A percentile compares a stretch with the other conserved stretches of the same genome.
Conservation (phyloP, 53 echinoderm and acorn worm species). For the Astropecten irregularis region DNA sequence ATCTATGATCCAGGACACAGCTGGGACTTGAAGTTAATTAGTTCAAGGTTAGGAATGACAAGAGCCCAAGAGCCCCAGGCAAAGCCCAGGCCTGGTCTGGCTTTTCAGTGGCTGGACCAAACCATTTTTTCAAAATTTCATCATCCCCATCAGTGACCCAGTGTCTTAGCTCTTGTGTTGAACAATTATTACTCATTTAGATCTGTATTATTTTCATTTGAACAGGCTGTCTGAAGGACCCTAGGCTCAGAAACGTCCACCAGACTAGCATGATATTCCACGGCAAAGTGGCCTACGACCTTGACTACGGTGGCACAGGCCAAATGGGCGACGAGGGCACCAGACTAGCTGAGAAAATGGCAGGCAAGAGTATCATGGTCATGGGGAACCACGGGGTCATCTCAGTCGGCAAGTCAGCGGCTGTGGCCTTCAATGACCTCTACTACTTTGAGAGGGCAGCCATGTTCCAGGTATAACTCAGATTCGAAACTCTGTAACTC, state of each 20-base stretch:
- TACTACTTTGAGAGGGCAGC: slow-evolving; percentile 90
- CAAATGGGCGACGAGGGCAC: slow-evolving; percentile 67
- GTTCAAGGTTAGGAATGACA: no score
- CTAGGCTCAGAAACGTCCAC: slow-evolving; percentile 59
- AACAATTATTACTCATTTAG: no score
- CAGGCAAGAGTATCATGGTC: slow-evolving; percentile 67
- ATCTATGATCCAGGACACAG: no score
- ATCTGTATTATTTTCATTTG: no score
- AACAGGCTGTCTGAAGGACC: slow-evolving; percentile 71
- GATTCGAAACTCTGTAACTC: not conserved
- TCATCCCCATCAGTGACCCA: no score
- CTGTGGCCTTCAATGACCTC: slow-evolving; percentile 71
- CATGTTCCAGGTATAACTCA: slow-evolving; percentile 69
- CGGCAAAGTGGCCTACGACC: slow-evolving; percentile 82
- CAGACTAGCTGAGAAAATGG: slow-evolving; percentile 60
- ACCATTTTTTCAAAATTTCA: no score
- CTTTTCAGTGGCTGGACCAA: no score
- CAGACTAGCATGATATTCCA: slow-evolving; percentile 75
- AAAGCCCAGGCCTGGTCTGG: no score
- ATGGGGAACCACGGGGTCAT: slow-evolving; percentile 91
- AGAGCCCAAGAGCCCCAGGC: no score
- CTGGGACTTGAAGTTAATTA: no score
- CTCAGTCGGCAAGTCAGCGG: slow-evolving; percentile 55
- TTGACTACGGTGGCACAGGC: slow-evolving; percentile 65
- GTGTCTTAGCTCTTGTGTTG: no score